Evolutionary conservation across 2,888 invertebrate genomes (phyloP).

Genomic region (Omphaloscelis lunosa): DNA sequence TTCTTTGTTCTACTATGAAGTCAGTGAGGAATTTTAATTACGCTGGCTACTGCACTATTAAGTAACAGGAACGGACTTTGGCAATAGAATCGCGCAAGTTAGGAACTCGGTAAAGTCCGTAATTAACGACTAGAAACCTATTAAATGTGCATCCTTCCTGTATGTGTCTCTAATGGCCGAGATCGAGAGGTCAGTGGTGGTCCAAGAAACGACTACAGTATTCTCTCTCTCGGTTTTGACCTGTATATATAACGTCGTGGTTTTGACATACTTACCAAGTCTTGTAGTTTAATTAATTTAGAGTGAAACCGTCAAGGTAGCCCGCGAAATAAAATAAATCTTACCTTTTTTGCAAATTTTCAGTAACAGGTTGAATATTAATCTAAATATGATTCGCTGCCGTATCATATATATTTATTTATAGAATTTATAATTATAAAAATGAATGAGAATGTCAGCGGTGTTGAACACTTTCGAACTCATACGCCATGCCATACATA

Average conservation of each 20-base stretch:
- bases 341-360: no score
- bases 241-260: background rate
- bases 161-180: slow-evolving; percentile 7
- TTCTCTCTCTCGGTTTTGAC: background rate
- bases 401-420: no score
- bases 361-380: no score
- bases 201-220: background rate
- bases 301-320: no score
- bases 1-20: slow-evolving; percentile 28
- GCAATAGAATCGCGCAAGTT: slow-evolving; percentile 43
- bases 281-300: background rate
- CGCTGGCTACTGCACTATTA: slow-evolving; percentile 32
- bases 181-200: slow-evolving; percentile 3
- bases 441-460: no score
- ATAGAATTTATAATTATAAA: no score
- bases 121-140: slow-evolving; percentile 44
- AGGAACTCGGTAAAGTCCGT: slow-evolving; percentile 40
- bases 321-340: no score
- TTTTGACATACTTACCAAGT: background rate
- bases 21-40: slow-evolving; percentile 47
- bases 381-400: no score
- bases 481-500: no score
- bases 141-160: slow-evolving; percentile 17
- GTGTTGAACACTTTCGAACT: no score
- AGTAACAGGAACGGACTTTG: slow-evolving; percentile 31